Percentiles rank a stretch among this genome's conserved stretches.
Conservation (phyloP, 2,888 invertebrate genomes). For the Stegophylla sp. region DNA sequence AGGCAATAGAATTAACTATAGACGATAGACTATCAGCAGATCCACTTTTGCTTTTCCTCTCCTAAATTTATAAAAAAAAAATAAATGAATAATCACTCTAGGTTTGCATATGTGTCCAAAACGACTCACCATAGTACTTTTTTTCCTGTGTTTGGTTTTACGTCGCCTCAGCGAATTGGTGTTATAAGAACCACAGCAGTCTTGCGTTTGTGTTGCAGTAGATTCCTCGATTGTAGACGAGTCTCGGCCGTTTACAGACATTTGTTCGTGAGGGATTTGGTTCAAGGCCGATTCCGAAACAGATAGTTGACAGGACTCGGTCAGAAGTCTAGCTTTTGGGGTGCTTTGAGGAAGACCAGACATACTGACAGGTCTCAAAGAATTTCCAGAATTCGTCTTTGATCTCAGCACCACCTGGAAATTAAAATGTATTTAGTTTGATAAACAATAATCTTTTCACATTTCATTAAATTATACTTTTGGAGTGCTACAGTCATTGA, state of each 20-base stretch:
- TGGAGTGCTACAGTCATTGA: slow-evolving; percentile 25
- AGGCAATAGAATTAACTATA: slow-evolving; percentile 60
- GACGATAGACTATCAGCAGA: slow-evolving; percentile 67
- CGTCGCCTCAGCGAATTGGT: slow-evolving; percentile 66
- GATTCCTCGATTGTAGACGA: slow-evolving; percentile 69
- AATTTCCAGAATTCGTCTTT: slow-evolving; percentile 54
- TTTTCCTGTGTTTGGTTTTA: slow-evolving; percentile 66
- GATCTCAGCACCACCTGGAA: slow-evolving; percentile 54
- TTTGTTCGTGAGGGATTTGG: slow-evolving; percentile 55
- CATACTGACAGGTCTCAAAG: slow-evolving; percentile 82
- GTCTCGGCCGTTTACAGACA: slow-evolving; percentile 54
- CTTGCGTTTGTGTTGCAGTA: slow-evolving; percentile 63
- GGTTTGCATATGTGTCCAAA: not conserved
- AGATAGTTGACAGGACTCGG: slow-evolving; percentile 68
- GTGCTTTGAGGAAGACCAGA: slow-evolving; percentile 77
- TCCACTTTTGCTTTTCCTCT: slow-evolving; percentile 69
- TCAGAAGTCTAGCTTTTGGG: slow-evolving; percentile 61
- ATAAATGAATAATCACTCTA: not conserved
- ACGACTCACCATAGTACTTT: slow-evolving; percentile 62
- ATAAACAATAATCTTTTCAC: not conserved
- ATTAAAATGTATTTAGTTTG: not conserved
- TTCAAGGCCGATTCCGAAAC: slow-evolving; percentile 89
- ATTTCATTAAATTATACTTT: slow-evolving; percentile 21
- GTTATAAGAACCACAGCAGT: slow-evolving; percentile 63
- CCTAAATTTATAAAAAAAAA: slow-evolving; percentile 63